phyloP scores from a whole-genome alignment of 2,797 vertebrate genomes.

The Mus minutoides region DNA sequence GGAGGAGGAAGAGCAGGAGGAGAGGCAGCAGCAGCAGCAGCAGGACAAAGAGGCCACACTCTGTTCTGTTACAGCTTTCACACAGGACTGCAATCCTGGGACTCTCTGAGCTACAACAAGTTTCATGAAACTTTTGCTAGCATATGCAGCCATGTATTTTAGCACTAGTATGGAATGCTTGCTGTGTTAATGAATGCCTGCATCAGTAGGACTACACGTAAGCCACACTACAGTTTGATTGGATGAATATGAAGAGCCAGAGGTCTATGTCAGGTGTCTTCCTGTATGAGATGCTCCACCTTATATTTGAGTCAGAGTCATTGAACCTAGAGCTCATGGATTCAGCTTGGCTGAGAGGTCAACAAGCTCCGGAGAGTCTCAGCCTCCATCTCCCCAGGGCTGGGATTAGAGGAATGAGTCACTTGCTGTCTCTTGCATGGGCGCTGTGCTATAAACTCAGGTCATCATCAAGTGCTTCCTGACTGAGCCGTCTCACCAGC shows the following conservation, averaged over 20 bases:
- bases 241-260: neutral
- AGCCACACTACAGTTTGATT: neutral
- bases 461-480: neutral
- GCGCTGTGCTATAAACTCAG: neutral
- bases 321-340: neutral
- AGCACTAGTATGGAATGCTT: neutral
- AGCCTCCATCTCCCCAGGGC: neutral
- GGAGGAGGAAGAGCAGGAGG: fast-evolving
- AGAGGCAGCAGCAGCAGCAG: no score
- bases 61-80: neutral
- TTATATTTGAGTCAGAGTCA: neutral
- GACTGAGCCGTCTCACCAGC: neutral
- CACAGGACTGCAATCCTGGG: neutral
- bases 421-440: neutral
- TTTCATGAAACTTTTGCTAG: neutral
- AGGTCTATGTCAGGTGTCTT: neutral
- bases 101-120: neutral
- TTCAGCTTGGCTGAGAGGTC: neutral
- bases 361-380: neutral
- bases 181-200: neutral
- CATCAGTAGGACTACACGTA: neutral
- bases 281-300: neutral
- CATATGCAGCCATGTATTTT: neutral
- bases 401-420: neutral
- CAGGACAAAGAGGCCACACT: no score